Conservation (phyloP, 2,113 vertebrate genomes). For the Lamprotornis superbus region DNA sequence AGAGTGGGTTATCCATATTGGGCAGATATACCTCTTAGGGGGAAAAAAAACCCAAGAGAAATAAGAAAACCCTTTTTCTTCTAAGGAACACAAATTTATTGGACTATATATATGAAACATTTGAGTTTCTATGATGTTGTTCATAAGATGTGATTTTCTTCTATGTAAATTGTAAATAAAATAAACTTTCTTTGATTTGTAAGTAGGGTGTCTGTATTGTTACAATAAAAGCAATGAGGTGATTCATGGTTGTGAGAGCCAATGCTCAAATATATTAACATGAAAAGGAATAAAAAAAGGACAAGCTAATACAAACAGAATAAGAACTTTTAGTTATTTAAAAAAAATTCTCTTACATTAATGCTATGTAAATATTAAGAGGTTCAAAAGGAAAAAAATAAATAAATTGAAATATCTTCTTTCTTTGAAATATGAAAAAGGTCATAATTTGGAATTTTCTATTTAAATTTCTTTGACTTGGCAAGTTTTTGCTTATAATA, state of each 20-base stretch:
- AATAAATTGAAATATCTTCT: neutral
- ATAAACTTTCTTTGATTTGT: neutral
- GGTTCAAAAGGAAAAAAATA: fast-evolving
- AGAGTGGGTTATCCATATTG: neutral
- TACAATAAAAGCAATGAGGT: neutral
- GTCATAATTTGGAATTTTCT: neutral
- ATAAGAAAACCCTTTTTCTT: neutral
- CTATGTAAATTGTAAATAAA: neutral
- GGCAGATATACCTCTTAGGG: neutral
- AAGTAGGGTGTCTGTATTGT: neutral
- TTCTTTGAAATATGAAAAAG: neutral
- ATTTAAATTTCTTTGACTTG: neutral
- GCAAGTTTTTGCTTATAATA: neutral
- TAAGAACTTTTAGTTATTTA: neutral
- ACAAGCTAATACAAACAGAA: neutral
- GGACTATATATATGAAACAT: neutral
- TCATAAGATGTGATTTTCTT: neutral
- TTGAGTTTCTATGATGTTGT: neutral
- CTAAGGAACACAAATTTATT: neutral
- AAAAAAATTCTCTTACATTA: neutral
- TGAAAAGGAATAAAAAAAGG: neutral
- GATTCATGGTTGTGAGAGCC: neutral
- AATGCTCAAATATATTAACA: neutral
- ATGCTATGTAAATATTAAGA: neutral
- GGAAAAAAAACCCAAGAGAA: neutral